These are phyloP conservation scores for Phocoena phocoena DNA, from an alignment of 2,113 vertebrate genomes.

Conservation along the genomic window DNA sequence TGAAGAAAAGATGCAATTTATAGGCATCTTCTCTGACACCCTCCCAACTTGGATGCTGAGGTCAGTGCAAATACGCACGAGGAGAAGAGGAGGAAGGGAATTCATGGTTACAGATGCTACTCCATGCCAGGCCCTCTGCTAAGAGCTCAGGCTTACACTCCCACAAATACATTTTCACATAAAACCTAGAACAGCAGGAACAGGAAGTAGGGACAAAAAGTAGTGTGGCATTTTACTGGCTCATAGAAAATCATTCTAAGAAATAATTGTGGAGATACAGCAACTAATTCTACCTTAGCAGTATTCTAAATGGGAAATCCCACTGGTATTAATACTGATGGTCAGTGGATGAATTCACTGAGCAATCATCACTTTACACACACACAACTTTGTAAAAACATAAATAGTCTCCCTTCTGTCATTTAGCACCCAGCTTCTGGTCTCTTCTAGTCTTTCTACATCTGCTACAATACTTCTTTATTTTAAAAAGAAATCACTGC, in stretches of 20 bases:
- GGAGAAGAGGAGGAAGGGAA: neutral
- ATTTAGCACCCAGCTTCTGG: neutral
- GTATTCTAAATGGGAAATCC: slow-evolving; percentile 27
- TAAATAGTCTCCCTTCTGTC: neutral
- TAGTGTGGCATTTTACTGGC: neutral
- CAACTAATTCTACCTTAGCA: neutral
- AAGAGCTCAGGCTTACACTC: neutral
- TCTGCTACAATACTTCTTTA: neutral
- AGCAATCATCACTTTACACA: neutral
- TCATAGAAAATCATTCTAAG: slow-evolving; percentile 52
- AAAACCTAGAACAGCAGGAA: slow-evolving; percentile 10
- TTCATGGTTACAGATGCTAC: neutral
- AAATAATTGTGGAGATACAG: slow-evolving; percentile 14
- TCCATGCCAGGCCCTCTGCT: neutral
- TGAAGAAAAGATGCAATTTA: neutral
- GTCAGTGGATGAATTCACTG: slow-evolving; percentile 5
- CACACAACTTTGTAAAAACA: neutral
- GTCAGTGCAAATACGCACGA: neutral
- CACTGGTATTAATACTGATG: neutral
- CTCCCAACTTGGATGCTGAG: neutral
- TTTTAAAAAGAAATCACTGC: neutral
- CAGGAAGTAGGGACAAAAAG: slow-evolving; percentile 30
- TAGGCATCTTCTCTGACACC: neutral
- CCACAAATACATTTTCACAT: neutral
- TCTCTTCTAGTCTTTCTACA: neutral